Evolutionary conservation across 2,113 vertebrate genomes (phyloP).

Genomic region (Oostethus manadensis): DNA sequence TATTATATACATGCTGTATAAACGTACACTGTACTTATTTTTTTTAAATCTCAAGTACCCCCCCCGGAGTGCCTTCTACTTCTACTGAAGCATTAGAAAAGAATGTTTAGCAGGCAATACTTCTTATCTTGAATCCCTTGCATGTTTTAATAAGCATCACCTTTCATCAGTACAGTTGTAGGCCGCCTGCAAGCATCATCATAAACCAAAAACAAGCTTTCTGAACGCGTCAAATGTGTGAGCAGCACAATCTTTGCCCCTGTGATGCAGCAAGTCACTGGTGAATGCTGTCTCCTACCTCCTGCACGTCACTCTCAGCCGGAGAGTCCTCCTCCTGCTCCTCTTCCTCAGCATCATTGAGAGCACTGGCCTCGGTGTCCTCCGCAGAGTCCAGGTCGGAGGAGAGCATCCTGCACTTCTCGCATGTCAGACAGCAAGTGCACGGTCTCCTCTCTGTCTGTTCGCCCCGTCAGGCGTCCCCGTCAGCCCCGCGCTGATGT

Average conservation of each 20-base stretch:
- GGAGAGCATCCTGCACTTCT: constrained; percentile 70
- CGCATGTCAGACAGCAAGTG: constrained; percentile 53
- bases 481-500: constrained; percentile 39
- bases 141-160: too few relatives aligned
- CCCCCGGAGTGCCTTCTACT: too few relatives aligned
- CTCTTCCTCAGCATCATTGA: constrained; percentile 43
- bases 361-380: constrained; percentile 58
- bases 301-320: constrained; percentile 60
- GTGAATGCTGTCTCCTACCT: constrained; percentile 50
- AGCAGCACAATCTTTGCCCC: not conserved
- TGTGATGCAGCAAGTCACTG: not conserved
- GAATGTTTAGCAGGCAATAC: too few relatives aligned
- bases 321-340: constrained; percentile 50
- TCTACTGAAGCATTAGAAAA: too few relatives aligned
- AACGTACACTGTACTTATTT: too few relatives aligned
- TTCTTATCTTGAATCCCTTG: too few relatives aligned
- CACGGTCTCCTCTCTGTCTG: constrained; percentile 1
- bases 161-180: too few relatives aligned
- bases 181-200: too few relatives aligned
- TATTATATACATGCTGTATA: too few relatives aligned
- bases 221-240: too few relatives aligned
- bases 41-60: too few relatives aligned
- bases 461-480: constrained; percentile 10
- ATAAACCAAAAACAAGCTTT: too few relatives aligned
- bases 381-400: constrained; percentile 66